Conservation (phyloP, 2,113 vertebrate species). For the Herpetotheres cachinnans region DNA sequence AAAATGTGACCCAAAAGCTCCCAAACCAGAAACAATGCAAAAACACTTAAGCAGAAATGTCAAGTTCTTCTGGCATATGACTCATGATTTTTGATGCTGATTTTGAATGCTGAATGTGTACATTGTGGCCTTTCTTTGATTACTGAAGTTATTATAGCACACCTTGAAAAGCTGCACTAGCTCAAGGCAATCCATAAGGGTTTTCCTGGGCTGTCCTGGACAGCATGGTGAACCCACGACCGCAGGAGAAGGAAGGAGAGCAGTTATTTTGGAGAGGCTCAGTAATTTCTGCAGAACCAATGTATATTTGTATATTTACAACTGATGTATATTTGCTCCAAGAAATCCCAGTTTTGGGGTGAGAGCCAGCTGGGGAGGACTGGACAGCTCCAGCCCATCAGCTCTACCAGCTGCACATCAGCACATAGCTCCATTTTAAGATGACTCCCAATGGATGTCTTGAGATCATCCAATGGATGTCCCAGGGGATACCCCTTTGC, state of each 20-base stretch:
- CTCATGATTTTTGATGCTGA: not conserved
- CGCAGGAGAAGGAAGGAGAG: not conserved
- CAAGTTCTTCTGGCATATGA: not conserved
- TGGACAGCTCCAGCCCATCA: not conserved
- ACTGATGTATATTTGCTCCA: not conserved
- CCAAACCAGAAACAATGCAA: not conserved
- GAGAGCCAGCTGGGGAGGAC: not conserved
- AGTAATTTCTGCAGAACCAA: not conserved
- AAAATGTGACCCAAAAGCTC: not conserved
- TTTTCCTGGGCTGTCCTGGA: not conserved
- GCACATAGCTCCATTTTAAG: not conserved
- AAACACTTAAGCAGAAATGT: not conserved
- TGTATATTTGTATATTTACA: not conserved
- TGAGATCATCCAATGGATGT: too few relatives aligned
- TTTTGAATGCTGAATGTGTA: not conserved
- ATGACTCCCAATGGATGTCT: not conserved
- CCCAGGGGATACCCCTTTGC: not conserved
- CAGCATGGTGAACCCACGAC: not conserved
- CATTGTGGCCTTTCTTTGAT: not conserved
- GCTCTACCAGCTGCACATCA: too few relatives aligned
- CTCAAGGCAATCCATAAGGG: not conserved
- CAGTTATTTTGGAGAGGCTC: not conserved
- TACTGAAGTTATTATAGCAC: too few relatives aligned
- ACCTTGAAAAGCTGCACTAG: not conserved
- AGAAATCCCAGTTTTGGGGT: not conserved